Percentiles rank a stretch among this genome's conserved stretches.
Conservation (phyloP, 2,113 vertebrate genomes). For the Psephotus haematonotus region DNA sequence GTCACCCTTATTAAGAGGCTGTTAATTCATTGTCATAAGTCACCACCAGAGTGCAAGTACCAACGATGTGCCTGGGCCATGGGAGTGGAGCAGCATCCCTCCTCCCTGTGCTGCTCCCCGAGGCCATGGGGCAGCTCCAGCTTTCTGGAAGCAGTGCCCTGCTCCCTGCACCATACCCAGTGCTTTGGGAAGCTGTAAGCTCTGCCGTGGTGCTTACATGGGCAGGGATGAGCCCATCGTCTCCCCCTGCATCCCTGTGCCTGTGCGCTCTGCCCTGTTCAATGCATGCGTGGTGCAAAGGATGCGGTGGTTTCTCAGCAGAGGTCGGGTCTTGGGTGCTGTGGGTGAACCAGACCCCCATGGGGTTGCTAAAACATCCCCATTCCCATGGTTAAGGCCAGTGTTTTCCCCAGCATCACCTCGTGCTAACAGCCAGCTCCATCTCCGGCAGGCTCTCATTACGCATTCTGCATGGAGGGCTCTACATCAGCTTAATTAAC, state of each 20-base stretch:
- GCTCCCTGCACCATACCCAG: rapidly evolving
- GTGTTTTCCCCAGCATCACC: background rate
- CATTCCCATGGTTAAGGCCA: background rate
- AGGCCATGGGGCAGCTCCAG: background rate
- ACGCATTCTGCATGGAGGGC: background rate
- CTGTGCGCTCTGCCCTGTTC: rapidly evolving
- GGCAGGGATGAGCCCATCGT: background rate
- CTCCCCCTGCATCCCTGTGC: background rate
- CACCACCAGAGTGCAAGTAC: background rate
- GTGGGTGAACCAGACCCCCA: background rate
- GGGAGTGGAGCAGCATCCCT: background rate
- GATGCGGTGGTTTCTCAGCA: background rate
- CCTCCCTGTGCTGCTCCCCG: rapidly evolving
- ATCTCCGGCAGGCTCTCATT: background rate
- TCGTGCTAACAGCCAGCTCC: background rate
- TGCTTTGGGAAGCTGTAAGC: background rate
- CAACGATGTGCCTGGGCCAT: background rate
- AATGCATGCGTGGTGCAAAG: background rate
- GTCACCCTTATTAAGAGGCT: conserved; percentile 36
- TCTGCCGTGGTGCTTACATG: rapidly evolving
- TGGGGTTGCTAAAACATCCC: background rate
- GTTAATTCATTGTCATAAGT: conserved; percentile 34
- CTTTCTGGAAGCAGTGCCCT: background rate
- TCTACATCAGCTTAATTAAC: conserved; percentile 65
- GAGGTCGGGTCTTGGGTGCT: background rate